Base-by-base conservation (phyloP, 2,888 invertebrate genomes). In the Limnephilus auricula region DNA sequence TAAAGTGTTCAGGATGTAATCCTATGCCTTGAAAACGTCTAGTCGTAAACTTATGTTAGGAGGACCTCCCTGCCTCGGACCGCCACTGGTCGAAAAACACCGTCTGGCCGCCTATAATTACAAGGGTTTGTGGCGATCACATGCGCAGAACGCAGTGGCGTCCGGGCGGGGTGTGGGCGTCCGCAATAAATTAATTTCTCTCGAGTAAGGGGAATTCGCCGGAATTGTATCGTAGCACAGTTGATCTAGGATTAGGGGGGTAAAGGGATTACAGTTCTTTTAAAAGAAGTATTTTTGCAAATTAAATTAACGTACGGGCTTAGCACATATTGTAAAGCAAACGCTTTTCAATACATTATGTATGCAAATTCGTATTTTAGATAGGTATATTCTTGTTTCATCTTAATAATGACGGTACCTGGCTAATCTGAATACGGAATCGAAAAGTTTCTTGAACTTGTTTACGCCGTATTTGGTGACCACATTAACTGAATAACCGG, bases 71-170 rank as follows among this genome's bases (percentile, higher is more conserved):
- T 80, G 9, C 31, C n/a, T 37, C 90, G 30, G 50, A 84, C 79
- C 88, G 50, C 90, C 79, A 86, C 86, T 65, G 79, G 83, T 90
- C 91, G 45, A 90, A 92, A 84, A 91, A 91, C 90, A 89, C 90
- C 84, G 89, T 84, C 92, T 84, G 79, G 85, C 85, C 84, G 30
- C 25, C 89, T 91, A 91, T 92, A 92, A 91, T 92, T 92, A 92
- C 91, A 91, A 88, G 90, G 88, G 89, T 92, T 91, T 92, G 90
- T 84, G 92, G 89, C 83, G 78, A 65, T 86, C 86, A 65, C 65
- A 86, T 50, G 83, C 90, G 84, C 85, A 37, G 13, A 31, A 31
- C 79, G 79, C 86, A 85, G 32, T 79, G 79, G 89, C 79, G 30
- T 34, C 78, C 40, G 15, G 78, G 78, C 87, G 32, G 30, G 31